These are phyloP conservation scores for Uria aalge DNA, from an alignment of 2,113 vertebrate genomes.

Conservation along the genomic window DNA sequence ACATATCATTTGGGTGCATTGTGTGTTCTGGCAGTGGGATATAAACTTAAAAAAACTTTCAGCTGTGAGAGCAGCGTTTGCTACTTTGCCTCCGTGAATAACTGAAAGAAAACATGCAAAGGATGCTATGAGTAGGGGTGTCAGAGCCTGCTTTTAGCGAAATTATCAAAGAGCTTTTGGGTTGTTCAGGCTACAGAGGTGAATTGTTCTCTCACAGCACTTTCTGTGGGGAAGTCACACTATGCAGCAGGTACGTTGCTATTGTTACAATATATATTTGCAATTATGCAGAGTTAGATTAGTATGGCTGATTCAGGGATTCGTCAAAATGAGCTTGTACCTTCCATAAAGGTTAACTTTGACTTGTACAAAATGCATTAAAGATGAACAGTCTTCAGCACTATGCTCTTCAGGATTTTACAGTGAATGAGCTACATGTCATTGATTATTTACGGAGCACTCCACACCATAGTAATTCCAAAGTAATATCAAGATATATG, in stretches of 20 bases:
- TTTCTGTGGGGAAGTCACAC: not conserved
- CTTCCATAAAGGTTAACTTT: slow-evolving; percentile 63
- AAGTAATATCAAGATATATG: slow-evolving; percentile 65
- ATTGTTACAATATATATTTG: not conserved
- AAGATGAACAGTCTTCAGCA: slow-evolving; percentile 46
- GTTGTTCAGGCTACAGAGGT: not conserved
- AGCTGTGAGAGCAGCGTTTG: not conserved
- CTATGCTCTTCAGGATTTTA: slow-evolving; percentile 49
- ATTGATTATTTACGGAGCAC: slow-evolving; percentile 68
- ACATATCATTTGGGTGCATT: not conserved
- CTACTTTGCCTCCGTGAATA: not conserved
- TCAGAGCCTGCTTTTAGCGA: not conserved
- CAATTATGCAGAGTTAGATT: slow-evolving; percentile 16
- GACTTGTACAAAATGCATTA: slow-evolving; percentile 62
- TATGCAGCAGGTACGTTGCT: not conserved
- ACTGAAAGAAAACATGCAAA: not conserved
- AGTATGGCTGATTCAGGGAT: slow-evolving; percentile 25
- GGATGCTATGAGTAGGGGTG: not conserved
- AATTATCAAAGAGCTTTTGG: not conserved
- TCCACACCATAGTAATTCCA: slow-evolving; percentile 47
- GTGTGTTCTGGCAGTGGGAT: not conserved
- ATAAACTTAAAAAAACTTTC: not conserved
- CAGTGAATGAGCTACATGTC: slow-evolving; percentile 50
- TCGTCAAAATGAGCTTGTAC: slow-evolving; percentile 24
- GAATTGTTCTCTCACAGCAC: not conserved